Evolutionary conservation across 2,797 vertebrate species (phyloP).

Genomic region (Parauchenoglanis punctatus): DNA sequence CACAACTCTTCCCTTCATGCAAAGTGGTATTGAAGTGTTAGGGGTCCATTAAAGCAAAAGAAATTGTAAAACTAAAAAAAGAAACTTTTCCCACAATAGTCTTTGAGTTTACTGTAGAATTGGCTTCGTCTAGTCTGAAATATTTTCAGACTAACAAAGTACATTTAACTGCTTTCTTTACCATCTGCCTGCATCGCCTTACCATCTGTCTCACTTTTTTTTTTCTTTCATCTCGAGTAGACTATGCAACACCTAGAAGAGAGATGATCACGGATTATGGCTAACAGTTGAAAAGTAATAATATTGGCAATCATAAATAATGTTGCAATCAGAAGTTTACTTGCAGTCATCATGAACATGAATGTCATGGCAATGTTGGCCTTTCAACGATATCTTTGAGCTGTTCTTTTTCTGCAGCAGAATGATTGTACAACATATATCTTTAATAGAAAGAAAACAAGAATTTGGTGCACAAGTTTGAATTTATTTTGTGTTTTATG

Average conservation of each 20-base stretch:
- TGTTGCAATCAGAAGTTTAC: too few relatives aligned
- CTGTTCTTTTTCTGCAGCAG: too few relatives aligned
- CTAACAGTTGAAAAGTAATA: background rate
- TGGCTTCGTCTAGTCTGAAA: background rate
- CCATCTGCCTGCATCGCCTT: conserved; percentile 1
- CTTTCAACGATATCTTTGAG: too few relatives aligned
- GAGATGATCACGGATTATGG: background rate
- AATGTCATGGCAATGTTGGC: too few relatives aligned
- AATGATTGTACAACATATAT: too few relatives aligned
- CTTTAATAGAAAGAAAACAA: too few relatives aligned
- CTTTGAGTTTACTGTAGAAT: background rate
- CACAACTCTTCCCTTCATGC: background rate
- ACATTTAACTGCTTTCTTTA: conserved; percentile 27
- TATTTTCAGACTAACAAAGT: conserved; percentile 21
- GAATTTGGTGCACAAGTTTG: too few relatives aligned
- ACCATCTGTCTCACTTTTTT: conserved; percentile 18
- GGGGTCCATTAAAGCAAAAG: background rate
- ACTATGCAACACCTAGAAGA: background rate
- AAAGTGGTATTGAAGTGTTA: background rate
- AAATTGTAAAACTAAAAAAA: background rate
- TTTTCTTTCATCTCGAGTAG: background rate
- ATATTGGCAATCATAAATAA: background rate
- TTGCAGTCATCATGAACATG: too few relatives aligned
- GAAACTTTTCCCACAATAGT: background rate
- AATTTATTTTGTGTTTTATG: too few relatives aligned